Percentiles rank a stretch among this genome's conserved stretches.
phyloP scores from a whole-genome alignment of 2,797 vertebrate species.

The Anisognathus igniventris region DNA sequence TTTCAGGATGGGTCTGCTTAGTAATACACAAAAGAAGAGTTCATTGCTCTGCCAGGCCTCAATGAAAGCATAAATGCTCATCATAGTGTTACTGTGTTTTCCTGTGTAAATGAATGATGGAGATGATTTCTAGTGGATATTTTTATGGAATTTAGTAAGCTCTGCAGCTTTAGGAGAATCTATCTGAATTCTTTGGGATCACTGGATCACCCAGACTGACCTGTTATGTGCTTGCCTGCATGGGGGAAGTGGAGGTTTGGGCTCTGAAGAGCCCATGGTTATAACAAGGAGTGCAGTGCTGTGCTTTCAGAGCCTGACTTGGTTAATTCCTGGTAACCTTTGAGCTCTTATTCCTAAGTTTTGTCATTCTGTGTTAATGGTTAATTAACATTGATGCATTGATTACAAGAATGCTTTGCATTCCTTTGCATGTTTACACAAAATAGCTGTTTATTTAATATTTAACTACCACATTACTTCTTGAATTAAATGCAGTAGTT shows the following conservation, averaged over 20 bases:
- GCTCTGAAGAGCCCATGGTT: not conserved
- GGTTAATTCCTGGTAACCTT: not conserved
- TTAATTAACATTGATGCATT: not conserved
- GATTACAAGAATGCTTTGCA: constrained; percentile 41
- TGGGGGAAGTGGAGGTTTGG: not conserved
- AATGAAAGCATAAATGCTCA: not conserved
- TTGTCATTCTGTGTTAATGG: not conserved
- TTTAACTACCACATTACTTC: constrained; percentile 42
- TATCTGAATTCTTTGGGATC: not conserved
- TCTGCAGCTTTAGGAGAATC: not conserved
- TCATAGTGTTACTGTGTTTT: not conserved
- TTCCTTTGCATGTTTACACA: constrained; percentile 52
- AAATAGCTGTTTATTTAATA: constrained; percentile 58
- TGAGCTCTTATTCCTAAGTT: not conserved
- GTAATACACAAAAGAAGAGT: not conserved
- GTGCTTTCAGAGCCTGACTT: not conserved
- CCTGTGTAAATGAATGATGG: not conserved
- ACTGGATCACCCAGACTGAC: not conserved
- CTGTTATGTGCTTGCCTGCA: not conserved
- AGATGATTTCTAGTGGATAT: not conserved
- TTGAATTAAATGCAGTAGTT: constrained; percentile 55
- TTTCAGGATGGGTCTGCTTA: not conserved
- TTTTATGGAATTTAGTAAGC: not conserved
- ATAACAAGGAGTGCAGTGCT: not conserved
- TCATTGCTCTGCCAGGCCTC: not conserved